A percentile compares a stretch with the other conserved stretches of the same genome.
Conservation (phyloP, 2,888 invertebrate species). For the Papilio elwesi region DNA sequence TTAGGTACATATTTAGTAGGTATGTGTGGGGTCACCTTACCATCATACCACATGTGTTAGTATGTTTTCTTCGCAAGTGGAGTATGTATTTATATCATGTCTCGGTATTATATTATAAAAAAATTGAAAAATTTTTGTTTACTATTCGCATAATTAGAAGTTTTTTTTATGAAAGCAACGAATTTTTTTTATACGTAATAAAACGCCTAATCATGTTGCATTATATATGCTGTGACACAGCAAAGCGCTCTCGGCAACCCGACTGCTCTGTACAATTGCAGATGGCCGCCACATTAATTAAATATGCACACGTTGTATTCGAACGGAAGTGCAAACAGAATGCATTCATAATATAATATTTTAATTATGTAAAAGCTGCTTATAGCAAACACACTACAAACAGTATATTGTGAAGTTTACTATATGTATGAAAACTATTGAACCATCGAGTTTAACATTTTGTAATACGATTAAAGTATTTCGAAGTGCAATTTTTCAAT, state of each 20-base stretch:
- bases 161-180: too few species aligned
- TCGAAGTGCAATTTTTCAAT: too few species aligned
- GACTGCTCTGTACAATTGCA: slow-evolving; percentile 25
- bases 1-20: too few species aligned
- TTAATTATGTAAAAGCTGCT: slow-evolving; percentile 25
- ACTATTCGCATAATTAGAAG: too few species aligned
- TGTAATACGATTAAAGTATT: not conserved
- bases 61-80: too few species aligned
- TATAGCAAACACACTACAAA: slow-evolving; percentile 7
- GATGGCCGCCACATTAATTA: slow-evolving; percentile 39
- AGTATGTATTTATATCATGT: too few species aligned
- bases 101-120: too few species aligned
- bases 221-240: slow-evolving; percentile 27
- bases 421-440: not conserved
- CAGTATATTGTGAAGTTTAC: not conserved
- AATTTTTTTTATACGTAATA: not conserved
- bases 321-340: slow-evolving; percentile 35
- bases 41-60: too few species aligned
- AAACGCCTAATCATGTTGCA: not conserved
- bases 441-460: not conserved
- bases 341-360: slow-evolving; percentile 35
- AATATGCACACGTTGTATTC: slow-evolving; percentile 32
- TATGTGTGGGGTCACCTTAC: too few species aligned
- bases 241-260: slow-evolving; percentile 27
- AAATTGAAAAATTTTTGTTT: too few species aligned